These are phyloP conservation scores for Anarsia innoxiella DNA, from an alignment of 2,888 invertebrate genomes.

Conservation along the genomic window DNA sequence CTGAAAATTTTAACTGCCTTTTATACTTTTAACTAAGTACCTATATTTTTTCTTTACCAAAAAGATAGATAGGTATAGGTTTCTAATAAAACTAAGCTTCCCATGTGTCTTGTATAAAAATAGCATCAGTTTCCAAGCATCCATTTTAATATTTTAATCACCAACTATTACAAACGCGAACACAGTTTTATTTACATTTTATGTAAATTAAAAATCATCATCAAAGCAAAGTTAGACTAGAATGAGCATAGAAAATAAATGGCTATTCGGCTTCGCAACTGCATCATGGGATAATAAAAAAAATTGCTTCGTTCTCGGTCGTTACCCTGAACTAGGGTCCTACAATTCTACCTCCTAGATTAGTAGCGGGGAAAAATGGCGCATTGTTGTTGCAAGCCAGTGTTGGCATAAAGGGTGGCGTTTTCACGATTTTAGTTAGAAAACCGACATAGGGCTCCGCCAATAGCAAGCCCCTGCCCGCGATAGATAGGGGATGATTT, in stretches of 20 bases:
- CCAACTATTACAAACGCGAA: no score
- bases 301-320: constrained; percentile 35
- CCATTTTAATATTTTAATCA: no score
- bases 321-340: constrained; percentile 48
- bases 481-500: constrained; percentile 59
- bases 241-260: constrained; percentile 13
- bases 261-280: constrained; percentile 11
- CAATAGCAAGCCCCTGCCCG: constrained; percentile 44
- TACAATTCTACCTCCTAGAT: no score
- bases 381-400: constrained; percentile 54
- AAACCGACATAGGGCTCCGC: constrained; percentile 42
- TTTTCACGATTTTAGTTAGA: constrained; percentile 56
- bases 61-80: no score
- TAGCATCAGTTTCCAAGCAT: no score
- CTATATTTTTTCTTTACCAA: no score
- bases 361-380: constrained; percentile 56
- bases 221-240: background rate
- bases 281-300: constrained; percentile 21
- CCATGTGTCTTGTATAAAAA: no score
- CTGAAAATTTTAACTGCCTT: no score
- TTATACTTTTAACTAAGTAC: no score
- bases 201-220: constrained; percentile 2
- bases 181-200: no score
- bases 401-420: constrained; percentile 58
- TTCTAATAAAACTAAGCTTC: no score